Evolutionary conservation across 2,888 invertebrate species (phyloP), one percentile per base, ranked within the genome.

Genomic region (Cephus nigrinus): DNA sequence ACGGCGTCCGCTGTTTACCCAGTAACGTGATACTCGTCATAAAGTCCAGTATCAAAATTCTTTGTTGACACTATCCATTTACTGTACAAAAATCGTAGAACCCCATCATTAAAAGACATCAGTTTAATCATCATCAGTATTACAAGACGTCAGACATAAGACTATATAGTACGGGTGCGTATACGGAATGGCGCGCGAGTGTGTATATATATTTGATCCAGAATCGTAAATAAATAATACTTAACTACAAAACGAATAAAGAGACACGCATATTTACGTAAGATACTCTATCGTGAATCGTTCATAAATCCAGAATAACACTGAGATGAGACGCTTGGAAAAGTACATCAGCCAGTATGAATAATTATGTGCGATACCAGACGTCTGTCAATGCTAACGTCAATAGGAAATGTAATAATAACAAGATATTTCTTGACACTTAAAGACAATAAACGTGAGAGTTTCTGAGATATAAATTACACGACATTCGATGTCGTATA

Each of bases 1-100:
- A 76, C 75, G 76, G 76, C 80, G 81, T 78, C 81, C 72, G 75
- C 69, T 80, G 76, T 83, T 84, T 80, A 80, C 23, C 55, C 23
- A 55, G 80, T 79, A 79, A 69, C 69, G 55, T 23, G 55, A 55
- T 55, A 55, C 55, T 55, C 55, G 5, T 23, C 40, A 23, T 55
- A 55, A 55, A 55, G 55, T 55, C 23, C 1, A 23, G 55, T 55
- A 55, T 55, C 55, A 9, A 55, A 55, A 55, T 23, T 55, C 5
- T 23, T 55, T 55, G 55, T 55, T 55, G 55, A 23, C 55, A 55
- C 9, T 55, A 9, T 55, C 2, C 55, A 55, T 55, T 23, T 5
- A 55, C 55, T 23, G 9, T 9, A 55, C 23, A 15, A 55, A 55
- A 55, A 55, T 9, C 55, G 2, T 55, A 23, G 23, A 55, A 55